Conservation (phyloP, 2,113 vertebrate species). For the Cricetomys ansorgei region DNA sequence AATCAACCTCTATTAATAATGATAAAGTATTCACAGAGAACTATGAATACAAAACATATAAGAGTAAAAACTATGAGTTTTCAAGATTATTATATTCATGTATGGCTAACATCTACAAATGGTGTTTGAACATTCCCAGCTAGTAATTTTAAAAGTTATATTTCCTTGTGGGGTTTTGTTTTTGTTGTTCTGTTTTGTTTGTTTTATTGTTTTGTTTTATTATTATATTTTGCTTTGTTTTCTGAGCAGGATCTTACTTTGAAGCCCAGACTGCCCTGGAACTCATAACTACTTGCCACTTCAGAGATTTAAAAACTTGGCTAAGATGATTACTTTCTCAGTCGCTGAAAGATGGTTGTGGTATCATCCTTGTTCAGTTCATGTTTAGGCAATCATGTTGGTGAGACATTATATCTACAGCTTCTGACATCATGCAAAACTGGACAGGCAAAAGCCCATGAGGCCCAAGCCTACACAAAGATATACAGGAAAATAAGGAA, state of each 20-base stretch:
- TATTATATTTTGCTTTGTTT: background rate
- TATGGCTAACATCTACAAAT: background rate
- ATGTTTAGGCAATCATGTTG: background rate
- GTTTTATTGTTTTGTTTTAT: background rate
- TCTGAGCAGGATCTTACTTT: background rate
- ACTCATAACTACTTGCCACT: background rate
- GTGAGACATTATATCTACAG: background rate
- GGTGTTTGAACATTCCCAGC: background rate
- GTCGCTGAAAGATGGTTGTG: background rate
- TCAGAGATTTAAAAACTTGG: conserved; percentile 12
- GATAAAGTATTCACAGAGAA: conserved; percentile 11
- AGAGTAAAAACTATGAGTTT: background rate
- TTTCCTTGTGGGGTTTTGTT: background rate
- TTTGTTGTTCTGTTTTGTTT: background rate
- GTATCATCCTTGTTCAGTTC: no score
- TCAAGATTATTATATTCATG: background rate
- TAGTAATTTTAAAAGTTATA: background rate
- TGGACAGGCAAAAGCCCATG: background rate
- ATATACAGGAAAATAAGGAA: background rate
- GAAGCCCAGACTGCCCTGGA: background rate
- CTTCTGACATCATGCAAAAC: background rate
- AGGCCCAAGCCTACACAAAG: background rate
- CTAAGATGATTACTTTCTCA: background rate
- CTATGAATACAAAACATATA: conserved; percentile 13
- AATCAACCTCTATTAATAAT: background rate